Evolutionary conservation across 2,888 invertebrate species (phyloP).

Genomic region (Crematogaster levior): DNA sequence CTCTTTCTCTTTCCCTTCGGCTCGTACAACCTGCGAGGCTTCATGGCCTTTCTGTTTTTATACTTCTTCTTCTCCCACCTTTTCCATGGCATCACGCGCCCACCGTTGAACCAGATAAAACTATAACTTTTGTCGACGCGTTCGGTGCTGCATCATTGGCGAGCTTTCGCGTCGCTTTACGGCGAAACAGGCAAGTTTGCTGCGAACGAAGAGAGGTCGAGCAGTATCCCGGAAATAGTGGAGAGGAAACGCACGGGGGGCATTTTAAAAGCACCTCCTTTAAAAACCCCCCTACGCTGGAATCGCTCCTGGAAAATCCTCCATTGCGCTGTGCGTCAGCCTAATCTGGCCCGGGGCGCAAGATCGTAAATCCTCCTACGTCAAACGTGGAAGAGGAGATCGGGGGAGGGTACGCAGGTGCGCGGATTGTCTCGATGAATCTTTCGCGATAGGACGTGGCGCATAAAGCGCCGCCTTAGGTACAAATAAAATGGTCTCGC

Average conservation of each 20-base stretch:
- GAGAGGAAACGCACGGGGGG: slow-evolving; percentile 10
- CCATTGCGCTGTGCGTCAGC: slow-evolving; percentile 56
- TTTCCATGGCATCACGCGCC: slow-evolving; percentile 22
- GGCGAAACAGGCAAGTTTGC: slow-evolving; percentile 7
- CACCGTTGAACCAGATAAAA: slow-evolving; percentile 60
- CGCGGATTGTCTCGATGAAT: slow-evolving; percentile 73
- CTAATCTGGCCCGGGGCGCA: slow-evolving; percentile 72
- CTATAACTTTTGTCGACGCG: slow-evolving; percentile 64
- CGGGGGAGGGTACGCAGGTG: slow-evolving; percentile 69
- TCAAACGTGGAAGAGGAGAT: slow-evolving; percentile 68
- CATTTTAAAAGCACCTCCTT: slow-evolving; percentile 69
- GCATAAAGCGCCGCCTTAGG: slow-evolving; percentile 62
- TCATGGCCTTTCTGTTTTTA: slow-evolving; percentile 43
- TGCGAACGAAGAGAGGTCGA: neutral
- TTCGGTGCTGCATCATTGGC: slow-evolving; percentile 40
- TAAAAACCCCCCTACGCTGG: slow-evolving; percentile 62
- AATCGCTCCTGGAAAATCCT: slow-evolving; percentile 57
- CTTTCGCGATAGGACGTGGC: slow-evolving; percentile 72
- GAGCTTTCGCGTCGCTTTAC: slow-evolving; percentile 50
- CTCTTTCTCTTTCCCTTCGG: neutral
- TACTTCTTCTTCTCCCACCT: slow-evolving; percentile 23
- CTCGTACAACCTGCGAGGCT: slow-evolving; percentile 7
- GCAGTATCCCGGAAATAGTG: neutral
- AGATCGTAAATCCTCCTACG: slow-evolving; percentile 75
- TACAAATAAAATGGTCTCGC: slow-evolving; percentile 65